Percentiles rank a stretch among this genome's conserved stretches.
Evolutionary conservation across 2,888 invertebrate genomes (phyloP).

Genomic region (Bugula neritina): DNA sequence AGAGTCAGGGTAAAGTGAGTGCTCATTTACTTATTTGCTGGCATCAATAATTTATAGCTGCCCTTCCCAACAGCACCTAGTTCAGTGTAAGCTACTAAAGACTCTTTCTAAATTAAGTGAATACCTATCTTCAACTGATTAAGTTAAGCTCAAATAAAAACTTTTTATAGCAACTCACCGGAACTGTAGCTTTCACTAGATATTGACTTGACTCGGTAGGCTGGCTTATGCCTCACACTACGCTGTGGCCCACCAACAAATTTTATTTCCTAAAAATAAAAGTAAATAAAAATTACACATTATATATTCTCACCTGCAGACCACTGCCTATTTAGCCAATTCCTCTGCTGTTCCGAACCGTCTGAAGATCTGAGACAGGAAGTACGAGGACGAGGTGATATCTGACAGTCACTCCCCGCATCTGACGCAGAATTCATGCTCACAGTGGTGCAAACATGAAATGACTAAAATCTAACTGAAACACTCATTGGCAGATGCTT

Average conservation of each 20-base stretch:
- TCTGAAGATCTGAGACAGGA: constrained; percentile 5
- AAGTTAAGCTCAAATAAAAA: no score
- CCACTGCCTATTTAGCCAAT: neutral
- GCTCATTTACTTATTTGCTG: no score
- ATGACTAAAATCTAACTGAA: neutral
- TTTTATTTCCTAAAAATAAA: constrained; percentile 8
- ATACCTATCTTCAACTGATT: no score
- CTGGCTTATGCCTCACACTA: neutral
- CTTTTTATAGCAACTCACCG: no score
- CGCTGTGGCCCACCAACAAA: constrained; percentile 22
- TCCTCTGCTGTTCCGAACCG: neutral
- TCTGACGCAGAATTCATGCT: neutral
- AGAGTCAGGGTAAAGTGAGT: no score
- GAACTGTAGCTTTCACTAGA: constrained; percentile 93
- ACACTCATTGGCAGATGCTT: no score
- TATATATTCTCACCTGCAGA: neutral
- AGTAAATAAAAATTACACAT: neutral
- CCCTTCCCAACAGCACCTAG: no score
- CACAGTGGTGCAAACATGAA: neutral
- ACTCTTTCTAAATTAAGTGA: no score
- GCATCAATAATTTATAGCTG: no score
- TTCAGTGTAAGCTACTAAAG: no score
- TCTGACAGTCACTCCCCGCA: neutral
- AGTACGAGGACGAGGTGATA: neutral
- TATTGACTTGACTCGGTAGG: constrained; percentile 5